phyloP scores from a whole-genome alignment of 2,113 vertebrate species.

The Amblyornis subalaris region DNA sequence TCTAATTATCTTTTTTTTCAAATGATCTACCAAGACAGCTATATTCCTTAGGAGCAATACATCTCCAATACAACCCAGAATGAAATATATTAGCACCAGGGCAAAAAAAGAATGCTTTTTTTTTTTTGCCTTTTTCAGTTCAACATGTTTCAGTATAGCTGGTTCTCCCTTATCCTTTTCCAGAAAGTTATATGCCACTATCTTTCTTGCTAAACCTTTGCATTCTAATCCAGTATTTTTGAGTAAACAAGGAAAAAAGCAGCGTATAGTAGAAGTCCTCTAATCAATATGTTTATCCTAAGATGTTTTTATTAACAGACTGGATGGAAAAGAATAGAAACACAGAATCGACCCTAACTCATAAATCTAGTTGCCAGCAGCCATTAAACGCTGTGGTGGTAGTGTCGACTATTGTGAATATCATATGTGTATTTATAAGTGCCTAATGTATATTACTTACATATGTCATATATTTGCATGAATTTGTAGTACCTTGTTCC shows the following conservation, averaged over 20 bases:
- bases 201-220: not conserved
- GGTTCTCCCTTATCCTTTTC: not conserved
- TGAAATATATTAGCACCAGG: not conserved
- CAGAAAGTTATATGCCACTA: not conserved
- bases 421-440: not conserved
- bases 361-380: not conserved
- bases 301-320: not conserved
- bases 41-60: not conserved
- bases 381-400: not conserved
- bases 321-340: not conserved
- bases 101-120: not conserved
- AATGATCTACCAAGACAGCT: not conserved
- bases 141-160: not conserved
- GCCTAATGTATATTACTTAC: not conserved
- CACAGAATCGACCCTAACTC: not conserved
- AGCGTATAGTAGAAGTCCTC: not conserved
- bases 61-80: not conserved
- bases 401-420: not conserved
- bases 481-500: not conserved
- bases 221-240: not conserved
- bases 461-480: not conserved
- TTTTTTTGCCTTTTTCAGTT: not conserved
- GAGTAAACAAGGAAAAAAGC: rapidly evolving
- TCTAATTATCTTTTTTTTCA: not conserved
- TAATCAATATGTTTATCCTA: not conserved